A percentile compares a stretch with the other conserved stretches of the same genome.
Conservation (phyloP, 2,888 invertebrate species). For the Oasisia sp. region DNA sequence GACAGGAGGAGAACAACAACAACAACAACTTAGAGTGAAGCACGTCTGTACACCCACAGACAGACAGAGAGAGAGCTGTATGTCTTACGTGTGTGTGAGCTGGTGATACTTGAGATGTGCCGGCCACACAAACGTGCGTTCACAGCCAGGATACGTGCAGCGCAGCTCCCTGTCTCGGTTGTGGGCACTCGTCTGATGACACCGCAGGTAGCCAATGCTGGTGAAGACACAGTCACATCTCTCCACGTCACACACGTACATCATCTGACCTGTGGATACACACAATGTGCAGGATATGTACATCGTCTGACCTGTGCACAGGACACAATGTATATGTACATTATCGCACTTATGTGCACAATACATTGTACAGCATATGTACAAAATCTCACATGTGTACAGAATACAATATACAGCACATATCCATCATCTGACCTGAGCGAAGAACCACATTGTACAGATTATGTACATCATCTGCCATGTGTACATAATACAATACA, state of each 20-base stretch:
- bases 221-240: slow-evolving; percentile 13
- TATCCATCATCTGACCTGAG: neutral
- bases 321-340: neutral
- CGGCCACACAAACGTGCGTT: slow-evolving; percentile 55
- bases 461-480: too few relatives aligned
- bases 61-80: neutral
- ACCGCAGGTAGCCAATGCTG: neutral
- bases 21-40: neutral
- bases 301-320: neutral
- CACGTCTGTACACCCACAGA: neutral
- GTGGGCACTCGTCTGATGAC: neutral
- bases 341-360: neutral
- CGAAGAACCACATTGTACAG: too few relatives aligned
- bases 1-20: too few relatives aligned
- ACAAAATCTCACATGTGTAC: neutral
- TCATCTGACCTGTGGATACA: neutral
- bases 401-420: neutral
- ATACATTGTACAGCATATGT: neutral
- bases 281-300: neutral
- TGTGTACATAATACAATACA: too few relatives aligned
- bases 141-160: slow-evolving; percentile 53
- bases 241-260: neutral
- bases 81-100: slow-evolving; percentile 57
- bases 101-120: slow-evolving; percentile 60
- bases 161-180: neutral